phyloP scores from a whole-genome alignment of 2,113 vertebrate species.

The Heterotis niloticus region DNA sequence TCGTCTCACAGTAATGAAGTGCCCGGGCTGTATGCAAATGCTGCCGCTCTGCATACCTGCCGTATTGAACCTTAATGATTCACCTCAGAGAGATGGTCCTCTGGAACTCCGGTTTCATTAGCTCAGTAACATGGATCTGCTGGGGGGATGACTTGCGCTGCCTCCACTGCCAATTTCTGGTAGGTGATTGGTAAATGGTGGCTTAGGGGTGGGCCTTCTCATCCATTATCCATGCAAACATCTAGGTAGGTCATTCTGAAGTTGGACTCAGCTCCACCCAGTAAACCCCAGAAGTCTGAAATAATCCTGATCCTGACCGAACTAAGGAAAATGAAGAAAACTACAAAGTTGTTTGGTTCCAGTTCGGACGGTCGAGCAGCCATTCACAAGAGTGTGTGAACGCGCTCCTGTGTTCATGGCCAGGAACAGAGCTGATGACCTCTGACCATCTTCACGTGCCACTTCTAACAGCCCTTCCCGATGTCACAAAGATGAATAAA shows the following conservation, averaged over 20 bases:
- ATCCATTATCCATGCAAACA: no score
- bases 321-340: no score
- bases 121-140: background rate
- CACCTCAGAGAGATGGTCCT: background rate
- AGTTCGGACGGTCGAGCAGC: no score
- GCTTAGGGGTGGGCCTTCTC: background rate
- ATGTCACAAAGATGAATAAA: conserved; percentile 32
- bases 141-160: background rate
- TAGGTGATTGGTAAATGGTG: background rate
- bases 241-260: no score
- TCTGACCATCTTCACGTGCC: background rate
- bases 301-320: no score
- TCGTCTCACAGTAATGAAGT: no score
- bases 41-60: background rate
- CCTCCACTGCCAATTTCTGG: background rate
- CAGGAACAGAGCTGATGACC: no score
- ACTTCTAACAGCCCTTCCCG: background rate
- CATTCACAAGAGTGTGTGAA: no score
- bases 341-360: no score
- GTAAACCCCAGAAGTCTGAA: no score
- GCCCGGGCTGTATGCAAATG: background rate
- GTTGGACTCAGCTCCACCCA: no score
- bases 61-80: background rate
- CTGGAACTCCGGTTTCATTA: background rate
- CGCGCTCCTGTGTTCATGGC: background rate